Percentiles rank a stretch among this genome's conserved stretches.
Conservation (phyloP, 2,888 invertebrate genomes). For the Pseudanteris insignis region DNA sequence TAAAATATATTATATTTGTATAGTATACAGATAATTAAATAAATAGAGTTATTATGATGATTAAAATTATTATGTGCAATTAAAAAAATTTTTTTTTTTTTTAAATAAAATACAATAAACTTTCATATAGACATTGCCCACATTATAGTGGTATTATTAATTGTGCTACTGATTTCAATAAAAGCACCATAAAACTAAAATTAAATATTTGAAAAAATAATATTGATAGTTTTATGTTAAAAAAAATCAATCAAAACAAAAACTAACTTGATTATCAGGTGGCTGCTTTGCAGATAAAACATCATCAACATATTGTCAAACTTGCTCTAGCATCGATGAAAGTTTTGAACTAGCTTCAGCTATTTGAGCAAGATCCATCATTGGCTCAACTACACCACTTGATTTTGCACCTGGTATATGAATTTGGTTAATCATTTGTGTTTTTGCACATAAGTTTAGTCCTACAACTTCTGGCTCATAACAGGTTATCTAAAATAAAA, state of each 20-base stretch:
- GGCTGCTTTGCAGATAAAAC: slow-evolving; percentile 82
- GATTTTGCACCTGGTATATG: slow-evolving; percentile 67
- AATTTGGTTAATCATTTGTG: slow-evolving; percentile 66
- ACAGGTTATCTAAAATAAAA: slow-evolving; percentile 71
- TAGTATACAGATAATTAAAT: no score
- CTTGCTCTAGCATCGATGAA: slow-evolving; percentile 78
- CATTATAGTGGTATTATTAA: no score
- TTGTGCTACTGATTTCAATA: no score
- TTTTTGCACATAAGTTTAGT: slow-evolving; percentile 84
- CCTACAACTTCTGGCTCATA: slow-evolving; percentile 93
- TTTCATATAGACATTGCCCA: no score
- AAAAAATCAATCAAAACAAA: neutral
- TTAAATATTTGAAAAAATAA: no score
- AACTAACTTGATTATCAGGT: slow-evolving; percentile 76
- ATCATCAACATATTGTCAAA: slow-evolving; percentile 89
- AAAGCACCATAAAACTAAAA: no score
- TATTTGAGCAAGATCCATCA: slow-evolving; percentile 81
- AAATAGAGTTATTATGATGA: no score
- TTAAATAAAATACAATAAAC: no score
- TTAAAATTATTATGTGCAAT: no score
- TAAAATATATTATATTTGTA: no score
- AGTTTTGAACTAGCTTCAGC: slow-evolving; percentile 85
- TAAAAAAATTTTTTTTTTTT: no score
- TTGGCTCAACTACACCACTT: slow-evolving; percentile 74
- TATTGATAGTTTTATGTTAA: no score